phyloP scores from a whole-genome alignment of 2,888 invertebrate genomes.

The Hirtodrosophila alboralis region DNA sequence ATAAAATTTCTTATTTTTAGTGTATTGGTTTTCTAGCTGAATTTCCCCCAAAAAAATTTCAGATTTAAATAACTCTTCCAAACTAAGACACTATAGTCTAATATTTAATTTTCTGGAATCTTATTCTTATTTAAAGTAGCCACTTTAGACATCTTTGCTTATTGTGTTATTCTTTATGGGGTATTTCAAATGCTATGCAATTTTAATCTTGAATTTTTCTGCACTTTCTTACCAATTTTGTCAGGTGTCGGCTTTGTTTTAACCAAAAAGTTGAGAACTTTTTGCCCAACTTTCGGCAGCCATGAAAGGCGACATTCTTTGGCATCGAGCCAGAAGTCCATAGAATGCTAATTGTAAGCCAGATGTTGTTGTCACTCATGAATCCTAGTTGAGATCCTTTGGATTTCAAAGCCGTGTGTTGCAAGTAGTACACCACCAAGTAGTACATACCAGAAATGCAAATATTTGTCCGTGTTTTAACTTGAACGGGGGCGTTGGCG shows the following conservation, averaged over 20 bases:
- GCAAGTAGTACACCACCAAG: not conserved
- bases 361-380: slow-evolving; percentile 3
- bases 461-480: slow-evolving; percentile 62
- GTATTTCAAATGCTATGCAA: not conserved
- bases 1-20: too few species aligned
- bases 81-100: too few species aligned
- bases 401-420: slow-evolving; percentile 24
- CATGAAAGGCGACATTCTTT: not conserved
- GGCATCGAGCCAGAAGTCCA: slow-evolving; percentile 6
- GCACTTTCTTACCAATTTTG: slow-evolving; percentile 2
- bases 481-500: slow-evolving; percentile 2
- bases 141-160: too few species aligned
- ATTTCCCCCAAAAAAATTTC: too few species aligned
- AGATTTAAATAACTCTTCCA: too few species aligned
- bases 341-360: slow-evolving; percentile 37
- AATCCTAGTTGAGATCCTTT: slow-evolving; percentile 41
- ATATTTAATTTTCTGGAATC: too few species aligned
- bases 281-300: slow-evolving; percentile 5
- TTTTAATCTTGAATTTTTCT: not conserved
- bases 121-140: too few species aligned
- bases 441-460: slow-evolving; percentile 54
- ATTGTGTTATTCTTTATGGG: too few species aligned
- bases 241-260: slow-evolving; percentile 24
- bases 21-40: too few species aligned
- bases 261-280: slow-evolving; percentile 1